A percentile compares a stretch with the other conserved stretches of the same genome.
Conservation (phyloP, 1,140 invertebrate species). For the Drosophila dunni region DNA sequence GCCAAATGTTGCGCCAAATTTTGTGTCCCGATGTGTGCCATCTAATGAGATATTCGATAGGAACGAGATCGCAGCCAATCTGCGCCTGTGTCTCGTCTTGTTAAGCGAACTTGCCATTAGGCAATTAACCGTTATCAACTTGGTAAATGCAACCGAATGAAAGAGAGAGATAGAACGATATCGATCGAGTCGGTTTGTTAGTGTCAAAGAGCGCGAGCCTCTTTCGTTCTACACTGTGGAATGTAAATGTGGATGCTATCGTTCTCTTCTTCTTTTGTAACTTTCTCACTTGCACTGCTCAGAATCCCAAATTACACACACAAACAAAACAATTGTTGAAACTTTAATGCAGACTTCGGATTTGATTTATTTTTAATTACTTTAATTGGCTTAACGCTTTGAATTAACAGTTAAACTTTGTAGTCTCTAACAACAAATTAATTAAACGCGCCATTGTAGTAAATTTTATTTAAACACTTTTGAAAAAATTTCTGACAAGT, state of each 20-base stretch:
- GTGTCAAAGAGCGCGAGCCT: neutral
- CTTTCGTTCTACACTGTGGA: neutral
- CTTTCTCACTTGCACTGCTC: slow-evolving; percentile 28
- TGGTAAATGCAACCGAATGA: slow-evolving; percentile 52
- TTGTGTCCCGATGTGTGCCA: slow-evolving; percentile 94
- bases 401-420: slow-evolving; percentile 75
- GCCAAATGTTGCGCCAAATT: slow-evolving; percentile 86
- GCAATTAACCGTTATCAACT: slow-evolving; percentile 66
- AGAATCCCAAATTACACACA: slow-evolving; percentile 21
- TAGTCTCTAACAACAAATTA: slow-evolving; percentile 82
- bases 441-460: slow-evolving; percentile 75
- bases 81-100: slow-evolving; percentile 86
- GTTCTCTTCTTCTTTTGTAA: neutral
- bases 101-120: slow-evolving; percentile 85
- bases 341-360: neutral
- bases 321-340: slow-evolving; percentile 10
- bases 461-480: slow-evolving; percentile 27
- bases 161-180: neutral
- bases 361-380: slow-evolving; percentile 13
- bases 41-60: slow-evolving; percentile 97
- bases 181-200: neutral
- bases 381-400: slow-evolving; percentile 11
- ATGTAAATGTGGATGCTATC: slow-evolving; percentile 10
- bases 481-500: slow-evolving; percentile 32
- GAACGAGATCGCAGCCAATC: slow-evolving; percentile 95